Conservation (phyloP, 2,797 vertebrate species). For the Arrhamphus sclerolepis region DNA sequence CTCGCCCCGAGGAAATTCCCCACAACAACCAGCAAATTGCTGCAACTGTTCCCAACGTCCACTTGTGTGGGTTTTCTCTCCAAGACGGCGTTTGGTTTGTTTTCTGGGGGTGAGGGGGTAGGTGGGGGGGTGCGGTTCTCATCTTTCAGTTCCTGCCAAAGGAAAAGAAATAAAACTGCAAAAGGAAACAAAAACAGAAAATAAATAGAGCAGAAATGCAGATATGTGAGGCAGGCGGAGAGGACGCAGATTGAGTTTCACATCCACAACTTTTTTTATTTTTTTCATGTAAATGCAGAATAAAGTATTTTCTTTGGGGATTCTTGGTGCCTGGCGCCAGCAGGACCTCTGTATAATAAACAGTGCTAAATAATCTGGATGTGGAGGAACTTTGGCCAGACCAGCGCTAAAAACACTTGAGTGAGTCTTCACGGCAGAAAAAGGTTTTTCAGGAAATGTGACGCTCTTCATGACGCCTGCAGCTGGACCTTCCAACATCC, state of each 20-base stretch:
- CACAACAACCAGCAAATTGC: conserved; percentile 38
- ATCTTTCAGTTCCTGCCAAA: conserved; percentile 40
- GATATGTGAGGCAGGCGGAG: conserved; percentile 37
- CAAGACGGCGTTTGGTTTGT: conserved; percentile 55
- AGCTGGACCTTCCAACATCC: too few relatives aligned
- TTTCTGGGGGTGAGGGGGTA: conserved; percentile 49
- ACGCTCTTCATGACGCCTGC: too few relatives aligned
- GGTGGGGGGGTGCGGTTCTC: conserved; percentile 47
- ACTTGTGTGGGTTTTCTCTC: conserved; percentile 39
- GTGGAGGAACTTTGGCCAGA: conserved; percentile 72
- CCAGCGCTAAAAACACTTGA: conserved; percentile 68
- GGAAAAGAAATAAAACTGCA: conserved; percentile 38
- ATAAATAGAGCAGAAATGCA: conserved; percentile 56
- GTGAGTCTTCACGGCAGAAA: conserved; percentile 59
- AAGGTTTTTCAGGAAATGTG: conserved; percentile 5
- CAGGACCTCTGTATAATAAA: conserved; percentile 80
- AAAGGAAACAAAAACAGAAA: conserved; percentile 52
- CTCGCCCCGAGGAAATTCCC: conserved; percentile 32
- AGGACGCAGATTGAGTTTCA: conserved; percentile 61
- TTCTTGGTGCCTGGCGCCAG: conserved; percentile 77
- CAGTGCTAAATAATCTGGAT: conserved; percentile 80
- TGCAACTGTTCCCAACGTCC: conserved; percentile 21
- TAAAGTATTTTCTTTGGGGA: conserved; percentile 74
- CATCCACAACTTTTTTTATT: conserved; percentile 25
- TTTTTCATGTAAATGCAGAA: conserved; percentile 74